Evolutionary conservation across 2,797 vertebrate genomes (phyloP), one percentile per base, ranked within the genome.

Genomic region (Molossus alvarezi): DNA sequence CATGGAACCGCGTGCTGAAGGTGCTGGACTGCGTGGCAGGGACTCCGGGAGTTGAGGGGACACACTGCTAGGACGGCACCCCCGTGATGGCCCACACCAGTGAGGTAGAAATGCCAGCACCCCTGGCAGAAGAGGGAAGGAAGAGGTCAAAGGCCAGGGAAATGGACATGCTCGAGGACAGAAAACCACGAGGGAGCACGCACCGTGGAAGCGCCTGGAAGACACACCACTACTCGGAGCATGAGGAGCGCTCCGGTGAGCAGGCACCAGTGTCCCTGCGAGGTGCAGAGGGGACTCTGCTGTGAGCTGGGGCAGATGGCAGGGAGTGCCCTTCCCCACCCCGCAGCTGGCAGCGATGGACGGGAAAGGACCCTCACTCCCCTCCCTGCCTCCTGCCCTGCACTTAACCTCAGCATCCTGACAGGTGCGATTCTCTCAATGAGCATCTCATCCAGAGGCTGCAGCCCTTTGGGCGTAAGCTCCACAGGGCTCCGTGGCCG

Each of bases 1-100:
- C 25, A 9, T 5, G 27, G 51, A 33, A 58, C 9, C 0, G 6
- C 13, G 1, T 45, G 37, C 27, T 0, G 0, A 37, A 21, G 76
- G 20, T 2, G 14, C 29, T 33, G 33, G 37, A 25, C 12, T 2
- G 1, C 29, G 27, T 21, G 41, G 2, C 53, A 17, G 20, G 25
- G 72, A 18, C 41, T 45, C 41, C 41, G 41, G 41, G 41, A 45
- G 27, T 2, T 18, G 62, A 45, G 23, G 1, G 1, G 4, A 25
- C 58, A 18, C 9, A 6, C 18, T 45, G 1, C 1, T 12, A 7
- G 79, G 65, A 73, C 1, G 0, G 18, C 37, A 6, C 27, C 27
- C 37, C 18, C n/a, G 79, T 7, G 23, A 73, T 1, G 17, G 25
- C 5, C 21, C n/a, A 2, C 9, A 2, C 4, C 6, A 3, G 18